A percentile compares a stretch with the other conserved stretches of the same genome.
phyloP scores from a whole-genome alignment of 2,888 invertebrate genomes.

The Gordius sp. region DNA sequence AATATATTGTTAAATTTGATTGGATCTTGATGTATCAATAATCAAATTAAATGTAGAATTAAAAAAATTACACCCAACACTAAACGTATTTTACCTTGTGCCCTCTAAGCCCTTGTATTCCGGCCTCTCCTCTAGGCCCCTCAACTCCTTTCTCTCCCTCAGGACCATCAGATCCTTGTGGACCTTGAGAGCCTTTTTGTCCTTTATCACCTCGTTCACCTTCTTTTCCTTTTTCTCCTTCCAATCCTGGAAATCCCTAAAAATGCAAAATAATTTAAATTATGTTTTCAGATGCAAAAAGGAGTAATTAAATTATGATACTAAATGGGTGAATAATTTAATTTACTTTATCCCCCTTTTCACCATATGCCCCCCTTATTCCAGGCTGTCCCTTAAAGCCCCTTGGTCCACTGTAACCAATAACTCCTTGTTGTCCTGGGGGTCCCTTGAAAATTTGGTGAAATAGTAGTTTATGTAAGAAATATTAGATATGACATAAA shows the following conservation, averaged over 20 bases:
- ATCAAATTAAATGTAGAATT: no score
- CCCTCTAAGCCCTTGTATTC: slow-evolving; percentile 15
- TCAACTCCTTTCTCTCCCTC: slow-evolving; percentile 17
- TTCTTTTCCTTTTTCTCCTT: slow-evolving; percentile 17
- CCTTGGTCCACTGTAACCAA: slow-evolving; percentile 18
- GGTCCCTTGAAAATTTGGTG: no score
- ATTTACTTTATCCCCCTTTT: slow-evolving; percentile 18
- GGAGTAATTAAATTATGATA: background rate
- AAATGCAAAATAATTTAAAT: background rate
- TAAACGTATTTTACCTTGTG: background rate
- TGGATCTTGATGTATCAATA: no score
- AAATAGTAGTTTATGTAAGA: no score
- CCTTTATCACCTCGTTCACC: slow-evolving; percentile 17
- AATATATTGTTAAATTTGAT: no score
- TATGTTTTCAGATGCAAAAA: background rate
- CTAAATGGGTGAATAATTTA: background rate
- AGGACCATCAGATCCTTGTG: slow-evolving; percentile 13
- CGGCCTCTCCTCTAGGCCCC: slow-evolving; percentile 17
- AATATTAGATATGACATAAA: no score
- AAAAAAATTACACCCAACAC: no score
- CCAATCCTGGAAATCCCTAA: slow-evolving; percentile 16
- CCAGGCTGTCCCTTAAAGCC: slow-evolving; percentile 20
- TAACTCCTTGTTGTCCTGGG: slow-evolving; percentile 19
- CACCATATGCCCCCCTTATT: slow-evolving; percentile 19
- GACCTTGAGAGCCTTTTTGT: slow-evolving; percentile 12